phyloP scores from a whole-genome alignment of 2,797 vertebrate species.

The Cryptoprocta ferox region DNA sequence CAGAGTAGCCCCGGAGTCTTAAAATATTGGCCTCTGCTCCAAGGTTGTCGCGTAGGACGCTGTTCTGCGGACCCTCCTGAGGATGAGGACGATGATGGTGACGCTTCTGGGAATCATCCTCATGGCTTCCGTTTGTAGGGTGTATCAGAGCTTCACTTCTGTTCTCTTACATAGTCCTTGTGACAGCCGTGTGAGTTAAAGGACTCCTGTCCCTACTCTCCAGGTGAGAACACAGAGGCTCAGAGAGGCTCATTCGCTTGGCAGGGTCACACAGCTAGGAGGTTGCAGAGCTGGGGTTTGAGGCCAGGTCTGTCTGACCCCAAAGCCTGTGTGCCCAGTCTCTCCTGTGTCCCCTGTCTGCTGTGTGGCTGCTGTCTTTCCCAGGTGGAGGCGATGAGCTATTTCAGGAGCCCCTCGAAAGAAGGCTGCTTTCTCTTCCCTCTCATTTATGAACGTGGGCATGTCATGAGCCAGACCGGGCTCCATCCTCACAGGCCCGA shows the following conservation, averaged over 20 bases:
- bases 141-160: not conserved
- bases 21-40: not conserved
- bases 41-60: too few relatives aligned
- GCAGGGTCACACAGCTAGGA: not conserved
- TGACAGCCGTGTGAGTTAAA: too few relatives aligned
- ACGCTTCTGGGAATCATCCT: not conserved
- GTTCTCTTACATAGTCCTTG: not conserved
- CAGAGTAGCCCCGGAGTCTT: not conserved
- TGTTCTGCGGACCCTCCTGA: not conserved
- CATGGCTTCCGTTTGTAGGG: not conserved
- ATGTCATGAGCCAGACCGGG: not conserved
- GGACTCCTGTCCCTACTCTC: not conserved
- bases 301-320: not conserved
- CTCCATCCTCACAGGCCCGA: too few relatives aligned
- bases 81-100: not conserved
- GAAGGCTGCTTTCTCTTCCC: not conserved
- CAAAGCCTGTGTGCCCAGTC: not conserved
- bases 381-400: not conserved
- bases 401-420: not conserved
- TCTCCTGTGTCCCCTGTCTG: rapidly evolving
- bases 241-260: not conserved
- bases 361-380: not conserved
- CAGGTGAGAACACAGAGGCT: not conserved
- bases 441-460: not conserved
- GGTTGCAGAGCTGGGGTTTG: not conserved